Base-by-base conservation (phyloP, 2,888 invertebrate genomes). In the Thymelicus sylvestris region DNA sequence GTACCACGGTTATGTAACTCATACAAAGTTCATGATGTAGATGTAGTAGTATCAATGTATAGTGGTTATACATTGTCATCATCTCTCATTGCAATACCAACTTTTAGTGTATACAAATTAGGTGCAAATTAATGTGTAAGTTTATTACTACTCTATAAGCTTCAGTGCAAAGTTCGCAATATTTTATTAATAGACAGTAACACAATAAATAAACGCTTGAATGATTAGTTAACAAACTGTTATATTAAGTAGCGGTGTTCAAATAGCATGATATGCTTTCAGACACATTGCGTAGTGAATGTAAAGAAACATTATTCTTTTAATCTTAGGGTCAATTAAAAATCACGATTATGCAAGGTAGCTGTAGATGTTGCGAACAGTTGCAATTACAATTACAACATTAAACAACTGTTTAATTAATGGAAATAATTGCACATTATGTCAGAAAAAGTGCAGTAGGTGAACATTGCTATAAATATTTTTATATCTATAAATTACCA, bases 131-230 rank as follows among this genome's bases (percentile, higher is more conserved):
- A 55, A n/a, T 24, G 7, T 55, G 10, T 24, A 24, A 52, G 8
- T 52, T 31, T 13, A 59, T 10, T 63, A 67, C 52, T 69, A 57
- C 63, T 44, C 57, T 57, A 63, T 38, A 47, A 41, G 61, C 38
- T 59, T 63, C 64, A 60, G 62, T 50, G 60, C 48, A 65, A 70
- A 70, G 65, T 65, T 70, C 70, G 65, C 65, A 60, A 65, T 65
- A 19, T 48, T 65, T 60, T 39, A 50, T 60, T 70, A 68, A 63
- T 62, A 70, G 65, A 65, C 64, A 47, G 65, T 64, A 69, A 69
- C 59, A 70, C 19, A 65, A 70, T 64, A 64, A 65, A 65, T 60
- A 65, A 41, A 59, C 59, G 31, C 41, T 41, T 65, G 41, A 63
- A 13, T 59, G 64, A 39, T 65, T 64, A 41, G 19, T 48, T 55